Base-by-base conservation (phyloP, 1,140 invertebrate genomes). In the Cydia amplana region DNA sequence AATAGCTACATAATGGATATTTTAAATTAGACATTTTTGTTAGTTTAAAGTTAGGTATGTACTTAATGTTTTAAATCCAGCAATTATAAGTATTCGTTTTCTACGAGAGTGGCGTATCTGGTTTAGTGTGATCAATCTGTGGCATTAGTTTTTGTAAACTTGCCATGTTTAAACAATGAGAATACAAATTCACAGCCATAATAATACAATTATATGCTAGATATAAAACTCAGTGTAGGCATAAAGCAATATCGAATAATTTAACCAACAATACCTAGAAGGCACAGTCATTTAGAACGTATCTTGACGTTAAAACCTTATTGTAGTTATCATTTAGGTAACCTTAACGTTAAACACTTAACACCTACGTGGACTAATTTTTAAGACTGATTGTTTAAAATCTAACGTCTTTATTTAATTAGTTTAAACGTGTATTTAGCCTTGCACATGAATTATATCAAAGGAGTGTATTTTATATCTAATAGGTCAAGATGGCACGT, bases 201-300 rank as follows among this genome's bases (percentile, higher is more conserved):
- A 70, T 70, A 65, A 67, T 67, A 36, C 25, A 16, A 70, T 70
- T 43, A 40, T 70, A 70, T 36, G 32, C 14, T 70, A 43, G 25
- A 9, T 70, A 36, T 40, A 70, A 70, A 70, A 70, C 65, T 70
- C 32, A 70, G 32, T 36, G 65, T 60, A 60, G 18, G 9, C 43
- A 70, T 10, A 40, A 64, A 60, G 14, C 40, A 75, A 76, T 67
- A 28, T 72, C 20, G n/a, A 63, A 74, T 74, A 60, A 43, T 64
- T 16, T 72, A 63, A 73, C 23, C n/a, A 73, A 77, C 75, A 77
- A 74, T 18, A 70, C 65, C 32, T 70, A 70, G 65, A 81, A 79
- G 79, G 77, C 77, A 81, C 79, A 81, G 78, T 79, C 75, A 67
- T 77, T 80, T 77, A 78, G 79, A 80, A 78, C 78, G 77, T 60